Base-by-base conservation (phyloP, 2,113 vertebrate genomes). In the Cynopterus brachyotis region DNA sequence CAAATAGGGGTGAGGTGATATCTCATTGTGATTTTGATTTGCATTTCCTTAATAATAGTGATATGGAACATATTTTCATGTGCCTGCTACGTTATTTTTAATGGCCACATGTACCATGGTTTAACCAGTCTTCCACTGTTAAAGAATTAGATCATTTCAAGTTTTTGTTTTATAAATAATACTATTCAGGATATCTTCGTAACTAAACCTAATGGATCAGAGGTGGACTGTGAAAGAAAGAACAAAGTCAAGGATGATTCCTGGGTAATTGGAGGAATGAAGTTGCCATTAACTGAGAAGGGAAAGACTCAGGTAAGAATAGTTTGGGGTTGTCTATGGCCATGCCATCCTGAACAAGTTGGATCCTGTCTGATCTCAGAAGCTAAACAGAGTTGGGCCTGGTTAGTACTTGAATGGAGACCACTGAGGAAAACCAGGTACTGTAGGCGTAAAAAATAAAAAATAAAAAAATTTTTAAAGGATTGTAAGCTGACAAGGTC, bases 161-260 rank as follows among this genome's bases (percentile, higher is more conserved):
- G 26, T 45, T 83, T 96, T 88, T 32, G 32, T 57, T 64, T 93
- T 91, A 28, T 83, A 94, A 76, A 81, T 59, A 95, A 28, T 32
- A 11, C 32, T 47, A 10, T 70, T 45, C 50, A 76, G 72, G 47
- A 37, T 17, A 53, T 91, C n/a, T 88, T 93, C n/a, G 26, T 67
- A 88, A 37, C n/a, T 80, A 60, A 89, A 60, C 55, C 35, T 86
- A 42, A 60, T 78, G 67, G 9, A 16, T 76, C 37, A 6, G 8
- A 60, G 59, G 10, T 75, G 69, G 37, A 66, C 15, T 28, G 0
- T 73, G 40, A 73, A 30, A 86, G 17, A 93, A 87, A 89, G 22
- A 89, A 81, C 80, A 72, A 93, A 76, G 40, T 62, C 28, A 78
- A 73, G 20, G 53, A 66, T 81, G 55, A 93, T 17, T 67, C 47